Base-by-base conservation (phyloP, 2,888 invertebrate genomes). In the Pammene fasciana region DNA sequence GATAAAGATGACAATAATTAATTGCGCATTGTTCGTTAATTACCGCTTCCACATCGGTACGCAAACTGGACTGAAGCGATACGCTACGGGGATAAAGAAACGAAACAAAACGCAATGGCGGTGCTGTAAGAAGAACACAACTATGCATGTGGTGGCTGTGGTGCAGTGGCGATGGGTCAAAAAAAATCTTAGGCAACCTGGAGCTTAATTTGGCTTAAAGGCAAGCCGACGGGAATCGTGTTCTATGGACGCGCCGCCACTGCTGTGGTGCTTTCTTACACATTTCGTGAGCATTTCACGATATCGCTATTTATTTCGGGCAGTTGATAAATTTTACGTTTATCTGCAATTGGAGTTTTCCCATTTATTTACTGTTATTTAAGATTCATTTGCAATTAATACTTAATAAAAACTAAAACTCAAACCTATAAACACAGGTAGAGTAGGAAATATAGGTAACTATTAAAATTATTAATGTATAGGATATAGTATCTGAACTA, bases 1-100 rank as follows among this genome's bases (percentile, higher is more conserved):
- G 70, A 70, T 70, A 67, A 45, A 68, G 60, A 65, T 60, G 70
- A 70, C 70, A 70, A 70, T 70, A 70, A 48, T 50, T 52, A 48
- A 70, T 65, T 57, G 52, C 50, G 57, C 64, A 45, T 18, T 60
- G 43, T 57, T 48, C 11, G 60, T 55, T 65, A 36, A 26, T 50
- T n/a, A 36, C 61, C 13, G 61, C 48, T 41, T 52, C 41, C 62
- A 52, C 50, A 41, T 26, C 41, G 50, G 50, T 41, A 13, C 50
- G 48, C 41, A 26, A 62, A 52, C 48, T 18, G 41, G 50, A 52
- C 26, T 48, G 41, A 62, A 18, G 36, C 18, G 48, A 11, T 38
- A 7, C 9, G 48, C 48, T 48, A 11, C 10, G 11, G 46, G n/a
- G 8, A 8, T 14, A 11, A 11, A 16, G 11, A 26, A 45, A 8